Base-by-base conservation (phyloP, 2,888 invertebrate genomes). In the Tenthredo livida region DNA sequence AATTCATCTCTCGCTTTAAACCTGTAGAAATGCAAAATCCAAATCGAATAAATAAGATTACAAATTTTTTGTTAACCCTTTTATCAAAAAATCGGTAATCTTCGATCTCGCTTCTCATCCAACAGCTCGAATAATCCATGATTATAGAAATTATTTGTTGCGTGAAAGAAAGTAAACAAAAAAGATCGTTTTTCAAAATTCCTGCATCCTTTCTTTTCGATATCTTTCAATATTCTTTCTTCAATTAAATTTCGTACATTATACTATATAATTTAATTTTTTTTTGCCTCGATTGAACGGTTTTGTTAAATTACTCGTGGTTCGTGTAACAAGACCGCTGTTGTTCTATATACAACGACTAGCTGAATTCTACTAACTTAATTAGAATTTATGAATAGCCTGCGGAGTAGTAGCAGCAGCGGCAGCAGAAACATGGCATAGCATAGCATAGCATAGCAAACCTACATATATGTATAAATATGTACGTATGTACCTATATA, bases 351-450 rank as follows among this genome's bases (percentile, higher is more conserved):
- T 73, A 50, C 77, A 54, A 85, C 84, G 73, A 85, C 89, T 89
- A 90, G 90, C 80, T 37, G 25, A 80, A 92, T 91, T 90, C 91
- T 88, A 89, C 88, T 89, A 89, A 89, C 88, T 90, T 92, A 92
- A 92, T 92, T 92, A 92, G 90, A 91, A 92, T 92, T 92, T 91
- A 92, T 91, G 91, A 90, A 91, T 80, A 72, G 85, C 78, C 88
- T 88, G 88, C 85, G 40, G 72, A 73, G 72, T n/a, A 40, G 37
- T 1, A 37, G 37, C 6, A 7, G 72, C 15, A 89, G 87, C 54
- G 7, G n/a, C 54, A 54, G 54, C n/a, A n/a, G n/a, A n/a, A n/a
- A n/a, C n/a, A n/a, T n/a, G n/a, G 2, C 21, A 7, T 43, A 15
- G 25, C 50, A 25, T 25, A 15, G 25, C 75, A n/a, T n/a, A n/a